phyloP scores from a whole-genome alignment of 35 echinoderm and acorn worm species.

The Hemicentrotus pulcherrimus region DNA sequence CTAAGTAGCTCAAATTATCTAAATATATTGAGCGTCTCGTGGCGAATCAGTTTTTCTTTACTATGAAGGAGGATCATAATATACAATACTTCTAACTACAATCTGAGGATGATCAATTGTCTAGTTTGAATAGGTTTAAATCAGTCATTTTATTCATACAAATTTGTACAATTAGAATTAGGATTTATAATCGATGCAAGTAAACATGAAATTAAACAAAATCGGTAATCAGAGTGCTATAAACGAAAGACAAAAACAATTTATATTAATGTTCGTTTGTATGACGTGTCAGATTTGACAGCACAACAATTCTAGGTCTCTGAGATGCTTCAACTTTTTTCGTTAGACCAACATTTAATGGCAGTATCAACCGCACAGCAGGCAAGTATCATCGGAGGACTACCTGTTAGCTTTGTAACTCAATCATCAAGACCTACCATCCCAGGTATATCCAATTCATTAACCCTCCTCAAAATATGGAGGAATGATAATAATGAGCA shows the following conservation, averaged over 20 bases:
- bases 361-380: not conserved
- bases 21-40: no score
- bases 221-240: not conserved
- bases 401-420: conserved; percentile 9
- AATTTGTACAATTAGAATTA: no score
- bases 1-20: no score
- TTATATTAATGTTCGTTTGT: not conserved
- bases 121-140: no score
- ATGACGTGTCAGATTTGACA: not conserved
- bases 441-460: conserved; percentile 3
- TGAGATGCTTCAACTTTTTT: not conserved
- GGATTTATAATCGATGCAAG: no score
- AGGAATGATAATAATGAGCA: not conserved
- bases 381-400: not conserved
- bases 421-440: not conserved
- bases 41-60: no score
- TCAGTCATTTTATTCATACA: no score
- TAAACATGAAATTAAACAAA: no score
- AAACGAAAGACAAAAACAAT: not conserved
- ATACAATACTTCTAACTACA: no score
- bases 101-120: no score
- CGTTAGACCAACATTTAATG: not conserved
- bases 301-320: not conserved
- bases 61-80: no score
- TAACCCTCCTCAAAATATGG: not conserved